Percentiles rank a stretch among this genome's conserved stretches.
phyloP scores from a whole-genome alignment of 37 sponge, comb jelly and placozoan species.

The Aphrocallistes beatrix region DNA sequence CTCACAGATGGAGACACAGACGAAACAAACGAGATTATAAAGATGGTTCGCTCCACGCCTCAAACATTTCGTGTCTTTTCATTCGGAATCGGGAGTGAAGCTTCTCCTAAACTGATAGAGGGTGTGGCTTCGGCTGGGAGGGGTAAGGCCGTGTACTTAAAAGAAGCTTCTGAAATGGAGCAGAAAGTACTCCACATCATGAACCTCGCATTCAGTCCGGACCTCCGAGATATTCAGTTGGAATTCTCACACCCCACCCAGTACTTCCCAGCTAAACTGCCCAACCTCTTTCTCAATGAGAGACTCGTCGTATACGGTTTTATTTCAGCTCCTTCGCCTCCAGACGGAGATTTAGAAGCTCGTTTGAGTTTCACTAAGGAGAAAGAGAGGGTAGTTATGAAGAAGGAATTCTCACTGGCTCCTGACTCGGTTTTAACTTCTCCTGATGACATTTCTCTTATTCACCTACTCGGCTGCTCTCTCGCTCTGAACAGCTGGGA shows the following conservation, averaged over 20 bases:
- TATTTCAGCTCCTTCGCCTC: not conserved
- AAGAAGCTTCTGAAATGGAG: not conserved
- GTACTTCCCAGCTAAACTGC: not conserved
- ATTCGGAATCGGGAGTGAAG: constrained; percentile 21
- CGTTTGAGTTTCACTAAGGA: not conserved
- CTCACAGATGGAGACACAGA: constrained; percentile 11
- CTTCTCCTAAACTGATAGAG: constrained; percentile 18
- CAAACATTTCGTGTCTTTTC: not conserved
- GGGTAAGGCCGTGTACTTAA: not conserved
- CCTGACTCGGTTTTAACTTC: not conserved
- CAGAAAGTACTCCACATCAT: constrained; percentile 24
- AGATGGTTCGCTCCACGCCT: not conserved
- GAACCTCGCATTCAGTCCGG: constrained; percentile 13
- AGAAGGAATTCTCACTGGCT: not conserved
- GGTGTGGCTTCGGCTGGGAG: constrained; percentile 24
- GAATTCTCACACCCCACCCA: not conserved
- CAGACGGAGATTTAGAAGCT: not conserved
- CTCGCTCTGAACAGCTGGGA: not conserved
- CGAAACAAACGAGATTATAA: not conserved
- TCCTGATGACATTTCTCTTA: not conserved
- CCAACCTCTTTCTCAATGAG: constrained; percentile 1
- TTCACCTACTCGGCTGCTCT: not conserved
- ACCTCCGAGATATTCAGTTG: not conserved
- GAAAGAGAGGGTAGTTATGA: not conserved
- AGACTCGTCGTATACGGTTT: not conserved